These are phyloP conservation scores for Discoglossus pictus DNA, from an alignment of 2,797 vertebrate genomes.

Conservation along the genomic window DNA sequence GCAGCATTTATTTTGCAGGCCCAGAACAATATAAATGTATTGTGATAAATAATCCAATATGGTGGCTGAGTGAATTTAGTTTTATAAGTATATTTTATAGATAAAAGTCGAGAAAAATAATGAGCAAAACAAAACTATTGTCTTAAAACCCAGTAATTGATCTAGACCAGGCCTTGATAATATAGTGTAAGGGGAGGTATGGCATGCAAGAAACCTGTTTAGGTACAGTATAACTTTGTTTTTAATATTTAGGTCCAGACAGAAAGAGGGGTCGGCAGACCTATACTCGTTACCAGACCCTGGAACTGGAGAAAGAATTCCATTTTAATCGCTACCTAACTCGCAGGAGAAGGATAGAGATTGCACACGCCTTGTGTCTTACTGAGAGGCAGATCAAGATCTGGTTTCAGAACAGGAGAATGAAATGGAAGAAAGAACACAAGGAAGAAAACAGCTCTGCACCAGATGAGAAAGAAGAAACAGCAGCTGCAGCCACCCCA, in stretches of 20 bases:
- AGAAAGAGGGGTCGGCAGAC: constrained; percentile 86
- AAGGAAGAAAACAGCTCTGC: constrained; percentile 69
- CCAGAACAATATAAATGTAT: no score
- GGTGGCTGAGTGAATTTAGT: no score
- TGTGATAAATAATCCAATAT: no score
- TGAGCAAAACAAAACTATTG: no score
- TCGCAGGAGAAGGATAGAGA: constrained; percentile 78
- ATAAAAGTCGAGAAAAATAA: no score
- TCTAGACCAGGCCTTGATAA: no score
- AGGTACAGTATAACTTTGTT: not conserved
- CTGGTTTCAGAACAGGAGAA: constrained; percentile 91
- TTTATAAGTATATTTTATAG: no score
- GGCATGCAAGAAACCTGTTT: no score
- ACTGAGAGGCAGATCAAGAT: constrained; percentile 87
- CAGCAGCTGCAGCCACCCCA: constrained; percentile 54
- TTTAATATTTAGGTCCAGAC: constrained; percentile 73
- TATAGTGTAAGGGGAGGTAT: no score
- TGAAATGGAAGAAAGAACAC: constrained; percentile 92
- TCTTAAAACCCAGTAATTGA: no score
- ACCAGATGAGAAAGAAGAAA: constrained; percentile 20
- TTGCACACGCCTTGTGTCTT: constrained; percentile 78
- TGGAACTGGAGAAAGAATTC: constrained; percentile 84
- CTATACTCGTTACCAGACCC: constrained; percentile 81
- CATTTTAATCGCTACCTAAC: constrained; percentile 84
- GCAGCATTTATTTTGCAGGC: no score